Conservation (phyloP, 2,113 vertebrate genomes). For the Nymphicus hollandicus region DNA sequence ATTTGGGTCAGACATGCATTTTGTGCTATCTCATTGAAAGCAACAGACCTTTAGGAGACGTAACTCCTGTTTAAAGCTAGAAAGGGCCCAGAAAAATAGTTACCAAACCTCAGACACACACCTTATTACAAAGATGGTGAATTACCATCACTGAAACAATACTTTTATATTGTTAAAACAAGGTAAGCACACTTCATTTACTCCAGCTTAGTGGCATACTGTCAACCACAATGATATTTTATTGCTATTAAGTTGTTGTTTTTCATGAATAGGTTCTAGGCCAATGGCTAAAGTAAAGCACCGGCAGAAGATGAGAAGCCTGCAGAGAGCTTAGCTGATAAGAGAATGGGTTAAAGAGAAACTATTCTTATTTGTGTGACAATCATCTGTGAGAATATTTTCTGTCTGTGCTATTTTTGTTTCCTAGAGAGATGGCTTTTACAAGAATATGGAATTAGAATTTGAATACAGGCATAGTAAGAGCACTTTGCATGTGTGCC, state of each 20-base stretch:
- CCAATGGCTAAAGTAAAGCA: conserved; percentile 11
- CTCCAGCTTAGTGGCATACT: background rate
- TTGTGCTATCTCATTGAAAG: background rate
- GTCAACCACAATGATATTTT: conserved; percentile 2
- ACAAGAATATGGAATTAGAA: conserved; percentile 59
- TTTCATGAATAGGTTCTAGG: background rate
- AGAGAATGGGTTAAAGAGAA: conserved; percentile 63
- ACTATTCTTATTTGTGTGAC: conserved; percentile 51
- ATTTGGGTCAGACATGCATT: background rate
- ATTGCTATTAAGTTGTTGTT: background rate
- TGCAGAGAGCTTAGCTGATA: conserved; percentile 23
- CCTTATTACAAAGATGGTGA: background rate
- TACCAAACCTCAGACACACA: background rate
- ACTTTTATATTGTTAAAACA: background rate
- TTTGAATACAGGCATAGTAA: conserved; percentile 54
- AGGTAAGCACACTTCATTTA: conserved; percentile 26
- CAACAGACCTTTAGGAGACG: background rate
- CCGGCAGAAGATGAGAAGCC: background rate
- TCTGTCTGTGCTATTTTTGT: conserved; percentile 60
- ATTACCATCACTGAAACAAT: background rate
- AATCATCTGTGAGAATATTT: conserved; percentile 58
- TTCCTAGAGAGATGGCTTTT: conserved; percentile 41
- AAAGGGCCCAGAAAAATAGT: background rate
- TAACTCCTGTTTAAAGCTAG: background rate
- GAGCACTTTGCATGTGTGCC: conserved; percentile 44